Evolutionary conservation across 1,140 invertebrate species (phyloP), one percentile per base, ranked within the genome.

Genomic region (Nymphalis io): DNA sequence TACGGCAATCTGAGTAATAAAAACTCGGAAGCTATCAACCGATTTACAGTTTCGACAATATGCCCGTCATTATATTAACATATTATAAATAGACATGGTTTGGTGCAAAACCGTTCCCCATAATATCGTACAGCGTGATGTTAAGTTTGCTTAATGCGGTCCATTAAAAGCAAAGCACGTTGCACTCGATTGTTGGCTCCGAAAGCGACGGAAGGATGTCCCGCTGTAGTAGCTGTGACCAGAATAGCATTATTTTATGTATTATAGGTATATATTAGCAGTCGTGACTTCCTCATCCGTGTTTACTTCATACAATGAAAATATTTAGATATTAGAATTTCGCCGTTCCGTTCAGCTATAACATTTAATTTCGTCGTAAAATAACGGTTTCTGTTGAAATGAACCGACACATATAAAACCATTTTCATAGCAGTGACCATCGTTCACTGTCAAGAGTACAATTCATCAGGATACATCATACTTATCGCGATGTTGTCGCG

Each of bases 141-240:
- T 27, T 55, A 39, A 61, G 51, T 55, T 61, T 44, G 48, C 51
- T 48, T 62, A 60, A 67, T 66, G 38, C 65, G 68, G 53, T 51
- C 51, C 67, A 61, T 68, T 70, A 18, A n/a, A 84, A 71, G 76
- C 82, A 40, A 60, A 48, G 72, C 82, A 84, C 82, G 82, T 84
- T 55, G 58, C 53, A 20, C 51, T 44, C 73, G 63, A 77, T 82
- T 84, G 78, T 83, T 73, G 63, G 76, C 61, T 62, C 75, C 80
- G 68, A 81, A 82, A 78, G 76, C 73, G 66, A 76, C 82, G 82
- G 80, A 84, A 84, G 82, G 82, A 84, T 81, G 82, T 78, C 70
- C 78, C 70, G 58, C 61, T 64, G 67, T 40, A 38, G 67, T 42
- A 33, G 27, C 27, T 72, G 63, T 72, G 70, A 67, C 64, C 62